Conservation (phyloP, 2,888 invertebrate species). For the Eumacrocentrus americanus region DNA sequence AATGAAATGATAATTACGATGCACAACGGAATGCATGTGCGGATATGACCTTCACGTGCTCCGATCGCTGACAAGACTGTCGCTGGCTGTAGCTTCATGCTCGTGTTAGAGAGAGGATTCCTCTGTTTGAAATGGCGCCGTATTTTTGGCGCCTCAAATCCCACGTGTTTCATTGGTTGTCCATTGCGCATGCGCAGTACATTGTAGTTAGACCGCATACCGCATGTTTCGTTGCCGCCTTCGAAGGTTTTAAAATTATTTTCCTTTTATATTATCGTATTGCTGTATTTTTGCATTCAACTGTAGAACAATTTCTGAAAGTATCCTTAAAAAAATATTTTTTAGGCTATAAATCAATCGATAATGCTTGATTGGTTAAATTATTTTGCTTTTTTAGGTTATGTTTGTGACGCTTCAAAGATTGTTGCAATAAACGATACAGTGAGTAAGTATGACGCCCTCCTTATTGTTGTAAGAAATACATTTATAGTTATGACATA, state of each 20-base stretch:
- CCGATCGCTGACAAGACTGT: not conserved
- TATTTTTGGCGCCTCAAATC: not conserved
- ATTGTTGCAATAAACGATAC: not conserved
- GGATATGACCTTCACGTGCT: not conserved
- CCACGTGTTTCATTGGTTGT: not conserved
- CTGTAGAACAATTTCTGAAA: too few relatives aligned
- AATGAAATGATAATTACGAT: not conserved
- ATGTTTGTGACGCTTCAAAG: not conserved
- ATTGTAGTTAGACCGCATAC: not conserved
- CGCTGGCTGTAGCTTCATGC: constrained; percentile 2
- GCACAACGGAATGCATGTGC: too few relatives aligned
- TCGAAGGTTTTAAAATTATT: too few relatives aligned
- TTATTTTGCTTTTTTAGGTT: not conserved
- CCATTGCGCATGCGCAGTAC: not conserved
- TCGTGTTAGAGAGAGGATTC: not conserved
- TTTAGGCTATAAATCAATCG: not conserved
- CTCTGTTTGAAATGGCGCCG: not conserved
- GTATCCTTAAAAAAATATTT: not conserved
- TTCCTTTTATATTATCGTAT: too few relatives aligned
- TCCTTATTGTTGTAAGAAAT: not conserved
- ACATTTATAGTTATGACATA: not conserved
- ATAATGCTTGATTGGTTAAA: not conserved
- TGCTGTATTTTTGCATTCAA: too few relatives aligned
- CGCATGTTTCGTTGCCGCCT: not conserved
- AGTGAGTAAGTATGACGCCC: too few relatives aligned